phyloP scores from a whole-genome alignment of 2,888 invertebrate genomes.

The Nomada ferruginata region DNA sequence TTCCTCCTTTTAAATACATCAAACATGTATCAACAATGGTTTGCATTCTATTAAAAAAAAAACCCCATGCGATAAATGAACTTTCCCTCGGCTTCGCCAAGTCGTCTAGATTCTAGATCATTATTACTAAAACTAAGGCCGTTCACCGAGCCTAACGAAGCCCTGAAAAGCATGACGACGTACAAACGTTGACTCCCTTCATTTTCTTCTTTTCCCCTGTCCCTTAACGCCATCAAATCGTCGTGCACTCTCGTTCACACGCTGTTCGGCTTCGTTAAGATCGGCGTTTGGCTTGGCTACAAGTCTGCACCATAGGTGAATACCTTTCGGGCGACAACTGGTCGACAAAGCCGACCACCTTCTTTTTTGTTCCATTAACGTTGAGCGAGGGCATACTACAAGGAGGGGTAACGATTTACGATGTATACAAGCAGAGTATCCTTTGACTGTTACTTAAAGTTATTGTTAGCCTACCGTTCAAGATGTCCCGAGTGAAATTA shows the following conservation, averaged over 20 bases:
- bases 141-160: conserved; percentile 65
- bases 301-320: conserved; percentile 59
- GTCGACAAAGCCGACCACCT: conserved; percentile 84
- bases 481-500: conserved; percentile 45
- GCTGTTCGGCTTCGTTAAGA: conserved; percentile 65
- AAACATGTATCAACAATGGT: background rate
- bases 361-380: conserved; percentile 83
- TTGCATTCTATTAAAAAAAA: background rate
- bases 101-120: conserved; percentile 57
- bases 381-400: conserved; percentile 83
- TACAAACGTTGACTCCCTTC: conserved; percentile 3
- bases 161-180: conserved; percentile 49
- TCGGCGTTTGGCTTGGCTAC: conserved; percentile 56
- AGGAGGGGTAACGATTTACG: conserved; percentile 74
- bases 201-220: background rate
- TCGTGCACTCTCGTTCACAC: conserved; percentile 14
- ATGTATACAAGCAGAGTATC: conserved; percentile 56
- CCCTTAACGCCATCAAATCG: conserved; percentile 8
- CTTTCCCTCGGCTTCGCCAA: conserved; percentile 61
- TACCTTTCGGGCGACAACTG: conserved; percentile 82
- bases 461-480: background rate
- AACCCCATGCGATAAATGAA: conserved; percentile 13
- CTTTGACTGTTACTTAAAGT: conserved; percentile 25
- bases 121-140: conserved; percentile 53
- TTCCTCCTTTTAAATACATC: background rate